Conservation (phyloP, 2,113 vertebrate genomes). For the Jaculus jaculus region DNA sequence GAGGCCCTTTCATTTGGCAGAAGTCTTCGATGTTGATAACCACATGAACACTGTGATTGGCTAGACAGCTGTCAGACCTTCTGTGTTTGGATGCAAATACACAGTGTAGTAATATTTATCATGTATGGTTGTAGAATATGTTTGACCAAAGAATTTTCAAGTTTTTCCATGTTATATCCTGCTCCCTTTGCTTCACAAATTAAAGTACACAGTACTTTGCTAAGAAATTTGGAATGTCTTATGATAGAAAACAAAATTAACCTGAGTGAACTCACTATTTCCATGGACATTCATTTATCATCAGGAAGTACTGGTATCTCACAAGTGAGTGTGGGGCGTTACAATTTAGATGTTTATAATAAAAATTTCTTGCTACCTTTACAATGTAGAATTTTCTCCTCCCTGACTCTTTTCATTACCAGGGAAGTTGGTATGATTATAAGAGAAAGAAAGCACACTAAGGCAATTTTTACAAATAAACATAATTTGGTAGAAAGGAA, state of each 20-base stretch:
- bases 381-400: background rate
- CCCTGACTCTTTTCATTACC: background rate
- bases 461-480: background rate
- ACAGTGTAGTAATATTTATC: background rate
- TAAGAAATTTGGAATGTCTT: background rate
- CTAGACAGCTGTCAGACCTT: background rate
- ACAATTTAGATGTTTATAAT: background rate
- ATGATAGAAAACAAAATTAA: background rate
- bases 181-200: background rate
- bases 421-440: background rate
- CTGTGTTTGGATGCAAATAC: background rate
- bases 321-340: background rate
- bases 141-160: background rate
- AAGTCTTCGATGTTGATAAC: background rate
- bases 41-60: background rate
- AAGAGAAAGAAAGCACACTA: conserved; percentile 4
- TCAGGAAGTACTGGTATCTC: background rate
- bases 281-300: background rate
- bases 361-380: background rate
- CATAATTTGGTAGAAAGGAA: conserved; percentile 11
- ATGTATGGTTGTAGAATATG: background rate
- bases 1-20: conserved; percentile 7
- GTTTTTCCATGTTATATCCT: background rate
- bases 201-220: background rate
- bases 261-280: background rate